phyloP scores from a whole-genome alignment of 2,113 vertebrate species.

The Labeo catla region DNA sequence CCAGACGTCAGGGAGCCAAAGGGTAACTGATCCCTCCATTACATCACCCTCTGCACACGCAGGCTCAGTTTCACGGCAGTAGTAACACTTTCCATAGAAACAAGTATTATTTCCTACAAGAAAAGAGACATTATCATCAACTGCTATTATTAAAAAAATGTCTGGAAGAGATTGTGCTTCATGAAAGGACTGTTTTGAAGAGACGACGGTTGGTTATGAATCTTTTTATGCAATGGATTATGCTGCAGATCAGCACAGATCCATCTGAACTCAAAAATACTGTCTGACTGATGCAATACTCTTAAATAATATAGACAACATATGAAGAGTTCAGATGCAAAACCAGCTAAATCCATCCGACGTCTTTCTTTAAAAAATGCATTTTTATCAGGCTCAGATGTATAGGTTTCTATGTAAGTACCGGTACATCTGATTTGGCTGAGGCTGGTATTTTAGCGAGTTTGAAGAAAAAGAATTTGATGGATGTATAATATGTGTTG shows the following conservation, averaged over 20 bases:
- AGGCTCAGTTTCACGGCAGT: constrained; percentile 95
- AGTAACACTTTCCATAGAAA: constrained; percentile 99
- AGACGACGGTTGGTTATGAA: neutral
- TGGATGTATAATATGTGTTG: too few relatives aligned
- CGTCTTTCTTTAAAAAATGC: too few relatives aligned
- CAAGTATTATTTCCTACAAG: constrained; percentile 91
- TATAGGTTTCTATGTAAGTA: too few relatives aligned
- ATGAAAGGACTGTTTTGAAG: neutral
- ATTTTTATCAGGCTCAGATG: too few relatives aligned
- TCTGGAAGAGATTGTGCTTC: neutral
- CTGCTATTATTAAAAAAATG: neutral
- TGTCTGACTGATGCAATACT: neutral
- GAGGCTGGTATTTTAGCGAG: too few relatives aligned
- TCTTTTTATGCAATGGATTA: neutral
- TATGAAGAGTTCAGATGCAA: too few relatives aligned
- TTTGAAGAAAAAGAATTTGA: too few relatives aligned
- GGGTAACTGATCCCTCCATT: constrained; percentile 94
- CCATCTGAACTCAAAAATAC: neutral
- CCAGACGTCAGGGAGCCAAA: constrained; percentile 98
- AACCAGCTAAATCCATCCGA: too few relatives aligned
- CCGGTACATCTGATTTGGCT: too few relatives aligned
- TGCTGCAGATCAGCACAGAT: neutral
- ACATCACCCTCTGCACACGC: constrained; percentile 90
- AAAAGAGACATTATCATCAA: neutral
- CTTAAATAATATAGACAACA: neutral